Conservation (phyloP, 2,797 vertebrate genomes). For the Eupleurogrammus muticus region DNA sequence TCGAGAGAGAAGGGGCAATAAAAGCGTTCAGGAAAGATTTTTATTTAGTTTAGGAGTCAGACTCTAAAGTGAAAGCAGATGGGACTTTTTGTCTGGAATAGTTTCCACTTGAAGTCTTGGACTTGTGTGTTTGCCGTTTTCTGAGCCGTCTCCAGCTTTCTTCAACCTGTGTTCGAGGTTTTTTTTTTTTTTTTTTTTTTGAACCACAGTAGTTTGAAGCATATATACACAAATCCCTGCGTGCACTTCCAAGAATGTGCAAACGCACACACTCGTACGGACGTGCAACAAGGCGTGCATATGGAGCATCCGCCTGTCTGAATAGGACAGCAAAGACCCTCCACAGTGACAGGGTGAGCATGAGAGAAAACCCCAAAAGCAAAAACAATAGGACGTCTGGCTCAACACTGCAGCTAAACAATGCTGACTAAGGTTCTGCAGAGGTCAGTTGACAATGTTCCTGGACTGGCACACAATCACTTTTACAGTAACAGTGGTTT, state of each 20-base stretch:
- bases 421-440: constrained; percentile 46
- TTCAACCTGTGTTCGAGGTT: constrained; percentile 65
- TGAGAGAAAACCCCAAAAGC: constrained; percentile 58
- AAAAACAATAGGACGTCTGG: constrained; percentile 57
- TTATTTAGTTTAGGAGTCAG: constrained; percentile 86
- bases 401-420: constrained; percentile 59
- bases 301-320: constrained; percentile 28
- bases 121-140: constrained; percentile 67
- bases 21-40: constrained; percentile 83
- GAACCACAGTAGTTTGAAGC: constrained; percentile 38
- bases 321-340: constrained; percentile 44
- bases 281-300: constrained; percentile 30
- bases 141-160: constrained; percentile 73
- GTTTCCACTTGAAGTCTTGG: constrained; percentile 87
- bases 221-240: constrained; percentile 34
- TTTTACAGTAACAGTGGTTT: constrained; percentile 49
- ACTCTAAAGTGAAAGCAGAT: constrained; percentile 87
- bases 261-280: constrained; percentile 1
- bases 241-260: constrained; percentile 24
- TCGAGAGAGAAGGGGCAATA: constrained; percentile 69
- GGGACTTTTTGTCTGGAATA: constrained; percentile 81
- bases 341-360: constrained; percentile 52
- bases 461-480: constrained; percentile 51
- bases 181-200: too few species aligned
- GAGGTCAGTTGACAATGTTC: constrained; percentile 63